Evolutionary conservation across 2,797 vertebrate genomes (phyloP), one percentile per base, ranked within the genome.

Genomic region (Podarcis lilfordi): DNA sequence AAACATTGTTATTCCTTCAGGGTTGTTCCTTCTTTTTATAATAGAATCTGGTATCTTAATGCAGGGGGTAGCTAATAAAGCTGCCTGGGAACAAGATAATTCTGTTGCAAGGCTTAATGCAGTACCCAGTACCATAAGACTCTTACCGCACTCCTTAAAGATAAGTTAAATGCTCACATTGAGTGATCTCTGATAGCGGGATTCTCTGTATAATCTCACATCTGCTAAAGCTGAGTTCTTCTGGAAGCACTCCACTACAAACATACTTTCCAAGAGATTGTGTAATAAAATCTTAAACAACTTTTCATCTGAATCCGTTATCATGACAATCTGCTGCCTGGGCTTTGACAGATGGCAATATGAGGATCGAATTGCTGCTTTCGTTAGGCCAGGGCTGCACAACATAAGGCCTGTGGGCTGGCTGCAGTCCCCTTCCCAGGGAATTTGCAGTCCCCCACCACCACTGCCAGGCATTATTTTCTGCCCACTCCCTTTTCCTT

Each of bases 131-230:
- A 72, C 17, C 4, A 68, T 13, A 40, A 13, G 64, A 69, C 40
- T 69, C 27, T 27, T 32, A 19, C 75, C 50, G 8, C 7, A 55
- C 37, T 74, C 55, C 82, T 79, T 74, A 72, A 79, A 84, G 35
- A 74, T 72, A 84, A 80, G 68, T 59, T 59, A 79, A 84, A 43
- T n/a, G 64, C 45, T 59, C 64, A 25, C 27, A 13, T 32, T 88
- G 29, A 68, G 8, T 80, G 3, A 10, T 66, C 0, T 17, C 75
- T 81, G 32, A 72, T 78, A 8, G 5, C 69, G 11, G 0, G 35
- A 40, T 43, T 68, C 35, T 80, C 17, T 21, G 45, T 29, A 72
- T 59, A 23, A 71, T 83, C 45, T 84, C 82, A 88, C 91, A 86
- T 21, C 85, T 72, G 27, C 7, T 45, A 13, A 59, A 7, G 77